Conservation (phyloP, 2,888 invertebrate genomes). For the Troides helena region DNA sequence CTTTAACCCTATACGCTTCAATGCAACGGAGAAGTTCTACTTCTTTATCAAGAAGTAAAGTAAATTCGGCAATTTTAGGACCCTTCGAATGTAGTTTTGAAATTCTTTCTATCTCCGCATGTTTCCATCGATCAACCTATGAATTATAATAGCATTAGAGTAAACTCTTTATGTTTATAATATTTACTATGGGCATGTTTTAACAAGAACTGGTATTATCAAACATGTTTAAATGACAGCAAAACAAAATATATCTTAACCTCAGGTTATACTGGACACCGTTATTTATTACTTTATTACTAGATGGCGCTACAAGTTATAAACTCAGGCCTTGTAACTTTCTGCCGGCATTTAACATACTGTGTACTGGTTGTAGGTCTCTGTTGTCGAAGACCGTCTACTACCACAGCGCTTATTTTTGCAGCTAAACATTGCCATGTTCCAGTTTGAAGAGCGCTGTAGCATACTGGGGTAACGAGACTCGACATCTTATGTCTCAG, state of each 20-base stretch:
- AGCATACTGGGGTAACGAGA: no score
- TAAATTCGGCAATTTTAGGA: conserved; percentile 85
- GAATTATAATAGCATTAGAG: conserved; percentile 27
- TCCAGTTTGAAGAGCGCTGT: no score
- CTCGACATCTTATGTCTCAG: no score
- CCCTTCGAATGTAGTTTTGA: conserved; percentile 83
- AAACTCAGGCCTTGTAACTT: neutral
- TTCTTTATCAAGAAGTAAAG: conserved; percentile 86
- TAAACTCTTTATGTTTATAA: neutral
- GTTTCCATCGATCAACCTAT: conserved; percentile 84
- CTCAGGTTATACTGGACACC: no score
- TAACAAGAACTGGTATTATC: neutral
- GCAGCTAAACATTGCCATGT: no score
- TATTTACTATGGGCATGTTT: no score
- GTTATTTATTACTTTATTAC: no score
- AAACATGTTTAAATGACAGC: no score
- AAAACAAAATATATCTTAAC: no score
- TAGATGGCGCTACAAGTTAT: neutral
- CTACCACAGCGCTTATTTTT: no score
- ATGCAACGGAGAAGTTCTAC: conserved; percentile 84
- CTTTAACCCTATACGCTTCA: conserved; percentile 83
- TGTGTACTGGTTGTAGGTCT: no score
- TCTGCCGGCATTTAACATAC: neutral
- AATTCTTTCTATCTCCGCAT: conserved; percentile 82
- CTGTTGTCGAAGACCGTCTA: no score